Conservation (phyloP, 2,888 invertebrate genomes). For the Melipona bicolor region DNA sequence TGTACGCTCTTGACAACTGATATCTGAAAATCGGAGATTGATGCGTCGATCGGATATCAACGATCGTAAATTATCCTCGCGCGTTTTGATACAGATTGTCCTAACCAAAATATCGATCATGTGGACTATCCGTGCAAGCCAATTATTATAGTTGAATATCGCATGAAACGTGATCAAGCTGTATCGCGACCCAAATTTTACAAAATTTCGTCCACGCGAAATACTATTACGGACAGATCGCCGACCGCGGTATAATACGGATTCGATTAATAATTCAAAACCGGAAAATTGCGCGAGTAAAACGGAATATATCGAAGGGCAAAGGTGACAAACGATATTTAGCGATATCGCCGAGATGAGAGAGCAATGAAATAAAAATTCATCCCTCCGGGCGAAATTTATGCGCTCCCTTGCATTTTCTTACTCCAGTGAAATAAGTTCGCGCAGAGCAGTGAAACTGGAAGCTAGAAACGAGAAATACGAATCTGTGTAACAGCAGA, state of each 20-base stretch:
- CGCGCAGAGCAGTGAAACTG: too few species aligned
- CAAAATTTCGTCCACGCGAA: not conserved
- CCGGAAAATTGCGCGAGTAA: slow-evolving; percentile 17
- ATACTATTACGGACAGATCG: not conserved
- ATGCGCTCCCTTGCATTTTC: too few species aligned
- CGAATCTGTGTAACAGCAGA: too few species aligned
- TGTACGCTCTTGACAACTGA: not conserved
- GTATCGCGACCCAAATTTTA: not conserved
- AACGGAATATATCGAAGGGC: slow-evolving; percentile 19
- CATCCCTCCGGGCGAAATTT: slow-evolving; percentile 14
- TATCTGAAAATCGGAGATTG: not conserved
- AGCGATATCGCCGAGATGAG: slow-evolving; percentile 8
- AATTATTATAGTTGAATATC: not conserved
- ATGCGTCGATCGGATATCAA: not conserved
- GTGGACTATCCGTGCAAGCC: not conserved
- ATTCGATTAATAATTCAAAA: slow-evolving; percentile 45
- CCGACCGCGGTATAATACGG: not conserved
- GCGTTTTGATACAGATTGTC: not conserved
- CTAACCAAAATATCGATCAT: not conserved
- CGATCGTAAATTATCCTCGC: not conserved
- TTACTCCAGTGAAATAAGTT: not conserved
- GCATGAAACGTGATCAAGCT: not conserved
- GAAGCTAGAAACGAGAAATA: too few species aligned
- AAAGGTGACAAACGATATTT: slow-evolving; percentile 14
- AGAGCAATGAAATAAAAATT: slow-evolving; percentile 18